Percentiles rank a stretch among this genome's conserved stretches.
Evolutionary conservation across 2,888 invertebrate species (phyloP).

Genomic region (Torymus aiolomorphi): DNA sequence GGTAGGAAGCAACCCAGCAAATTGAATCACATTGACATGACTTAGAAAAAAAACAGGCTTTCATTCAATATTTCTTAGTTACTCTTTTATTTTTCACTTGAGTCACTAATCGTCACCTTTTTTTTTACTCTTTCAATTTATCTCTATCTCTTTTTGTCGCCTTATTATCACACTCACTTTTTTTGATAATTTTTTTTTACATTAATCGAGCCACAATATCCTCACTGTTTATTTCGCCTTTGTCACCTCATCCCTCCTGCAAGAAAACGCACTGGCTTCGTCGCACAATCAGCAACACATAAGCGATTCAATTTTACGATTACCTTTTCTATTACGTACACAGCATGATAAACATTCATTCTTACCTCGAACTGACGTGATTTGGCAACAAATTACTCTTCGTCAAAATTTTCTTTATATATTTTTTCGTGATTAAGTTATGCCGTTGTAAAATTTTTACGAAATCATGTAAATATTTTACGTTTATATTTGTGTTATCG

Average conservation of each 20-base stretch:
- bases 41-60: constrained; percentile 70
- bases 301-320: constrained; percentile 23
- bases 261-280: constrained; percentile 57
- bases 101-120: constrained; percentile 56
- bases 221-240: constrained; percentile 20
- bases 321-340: constrained; percentile 21
- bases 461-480: no score
- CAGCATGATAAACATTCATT: constrained; percentile 40
- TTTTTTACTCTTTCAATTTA: constrained; percentile 9
- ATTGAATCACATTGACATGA: constrained; percentile 77
- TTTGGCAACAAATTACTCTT: constrained; percentile 31
- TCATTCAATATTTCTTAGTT: constrained; percentile 64
- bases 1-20: constrained; percentile 80
- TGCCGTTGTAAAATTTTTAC: neutral
- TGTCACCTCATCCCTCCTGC: constrained; percentile 47
- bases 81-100: constrained; percentile 57
- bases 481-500: no score
- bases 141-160: constrained; percentile 61
- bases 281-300: constrained; percentile 52
- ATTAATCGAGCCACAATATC: constrained; percentile 24
- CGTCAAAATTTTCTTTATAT: constrained; percentile 12
- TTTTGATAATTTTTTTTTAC: constrained; percentile 22
- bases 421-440: neutral
- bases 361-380: constrained; percentile 18
- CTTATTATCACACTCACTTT: constrained; percentile 16